Conservation (phyloP, 1,140 invertebrate species). For the Drosophila baimaii region DNA sequence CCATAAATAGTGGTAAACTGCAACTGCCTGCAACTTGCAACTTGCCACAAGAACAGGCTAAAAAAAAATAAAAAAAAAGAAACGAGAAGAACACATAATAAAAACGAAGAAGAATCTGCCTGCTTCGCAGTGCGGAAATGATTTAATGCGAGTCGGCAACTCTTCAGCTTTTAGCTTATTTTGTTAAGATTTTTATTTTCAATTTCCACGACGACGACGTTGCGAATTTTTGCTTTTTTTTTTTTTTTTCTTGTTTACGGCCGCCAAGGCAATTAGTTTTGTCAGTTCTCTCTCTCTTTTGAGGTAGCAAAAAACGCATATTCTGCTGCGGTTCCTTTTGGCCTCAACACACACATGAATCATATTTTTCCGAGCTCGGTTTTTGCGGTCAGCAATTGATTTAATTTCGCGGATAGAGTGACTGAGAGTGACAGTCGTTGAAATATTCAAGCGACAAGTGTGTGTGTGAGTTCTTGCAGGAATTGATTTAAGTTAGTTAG, state of each 20-base stretch:
- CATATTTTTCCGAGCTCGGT: conserved; percentile 31
- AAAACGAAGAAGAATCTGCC: conserved; percentile 35
- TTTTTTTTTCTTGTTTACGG: conserved; percentile 62
- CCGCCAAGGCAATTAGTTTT: conserved; percentile 77
- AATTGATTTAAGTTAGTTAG: conserved; percentile 8
- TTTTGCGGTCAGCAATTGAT: conserved; percentile 49
- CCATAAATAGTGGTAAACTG: conserved; percentile 77
- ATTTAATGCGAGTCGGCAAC: conserved; percentile 79
- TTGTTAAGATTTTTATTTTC: conserved; percentile 76
- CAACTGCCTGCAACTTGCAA: conserved; percentile 54
- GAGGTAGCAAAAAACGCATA: conserved; percentile 15
- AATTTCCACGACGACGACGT: conserved; percentile 13
- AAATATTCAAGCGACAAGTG: conserved; percentile 16
- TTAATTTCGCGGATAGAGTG: conserved; percentile 25
- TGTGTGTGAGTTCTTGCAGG: not conserved
- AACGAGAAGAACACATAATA: not conserved
- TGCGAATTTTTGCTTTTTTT: conserved; percentile 44
- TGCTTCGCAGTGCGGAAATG: conserved; percentile 80
- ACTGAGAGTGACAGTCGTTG: conserved; percentile 18
- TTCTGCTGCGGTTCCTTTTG: conserved; percentile 38
- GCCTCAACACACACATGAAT: conserved; percentile 20
- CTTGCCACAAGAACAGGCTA: conserved; percentile 38
- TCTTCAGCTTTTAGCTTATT: conserved; percentile 74
- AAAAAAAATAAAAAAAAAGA: conserved; percentile 7
- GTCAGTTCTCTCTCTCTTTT: conserved; percentile 26